These are phyloP conservation scores for Aspidoscelis tigris DNA, from an alignment of 2,113 vertebrate species.

Conservation along the genomic window DNA sequence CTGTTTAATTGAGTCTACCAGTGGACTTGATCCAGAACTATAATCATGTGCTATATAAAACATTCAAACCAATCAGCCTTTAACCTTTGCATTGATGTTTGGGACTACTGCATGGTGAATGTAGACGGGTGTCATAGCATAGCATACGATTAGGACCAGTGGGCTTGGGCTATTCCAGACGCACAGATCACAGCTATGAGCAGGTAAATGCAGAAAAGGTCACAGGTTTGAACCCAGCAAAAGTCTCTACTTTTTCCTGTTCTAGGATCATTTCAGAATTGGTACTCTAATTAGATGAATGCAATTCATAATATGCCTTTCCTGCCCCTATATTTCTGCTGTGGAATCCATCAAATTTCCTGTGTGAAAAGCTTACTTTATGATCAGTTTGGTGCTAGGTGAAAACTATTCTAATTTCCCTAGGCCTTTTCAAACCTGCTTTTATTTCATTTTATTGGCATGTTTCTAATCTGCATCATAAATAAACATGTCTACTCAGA, in stretches of 20 bases:
- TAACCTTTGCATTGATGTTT: too few species aligned
- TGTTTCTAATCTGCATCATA: not conserved
- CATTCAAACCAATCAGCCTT: too few species aligned
- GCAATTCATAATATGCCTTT: not conserved
- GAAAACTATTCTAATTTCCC: not conserved
- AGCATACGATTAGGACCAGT: too few species aligned
- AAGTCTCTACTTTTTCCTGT: conserved; percentile 1
- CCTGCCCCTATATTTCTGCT: not conserved
- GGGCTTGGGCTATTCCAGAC: too few species aligned
- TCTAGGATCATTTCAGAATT: not conserved
- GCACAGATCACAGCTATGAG: too few species aligned
- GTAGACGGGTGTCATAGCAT: too few species aligned
- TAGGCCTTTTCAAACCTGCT: not conserved
- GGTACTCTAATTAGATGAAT: conserved; percentile 4
- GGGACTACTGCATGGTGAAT: too few species aligned
- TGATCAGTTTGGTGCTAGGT: conserved; percentile 1
- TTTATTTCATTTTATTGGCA: not conserved
- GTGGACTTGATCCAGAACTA: too few species aligned
- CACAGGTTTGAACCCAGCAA: conserved; percentile 8
- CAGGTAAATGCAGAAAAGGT: too few species aligned
- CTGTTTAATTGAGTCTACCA: too few species aligned
- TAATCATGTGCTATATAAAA: too few species aligned
- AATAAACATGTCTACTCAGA: not conserved
- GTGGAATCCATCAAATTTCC: not conserved
- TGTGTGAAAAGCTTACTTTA: not conserved